Evolutionary conservation across 2,797 vertebrate species (phyloP).

Genomic region (Vespertilio murinus): DNA sequence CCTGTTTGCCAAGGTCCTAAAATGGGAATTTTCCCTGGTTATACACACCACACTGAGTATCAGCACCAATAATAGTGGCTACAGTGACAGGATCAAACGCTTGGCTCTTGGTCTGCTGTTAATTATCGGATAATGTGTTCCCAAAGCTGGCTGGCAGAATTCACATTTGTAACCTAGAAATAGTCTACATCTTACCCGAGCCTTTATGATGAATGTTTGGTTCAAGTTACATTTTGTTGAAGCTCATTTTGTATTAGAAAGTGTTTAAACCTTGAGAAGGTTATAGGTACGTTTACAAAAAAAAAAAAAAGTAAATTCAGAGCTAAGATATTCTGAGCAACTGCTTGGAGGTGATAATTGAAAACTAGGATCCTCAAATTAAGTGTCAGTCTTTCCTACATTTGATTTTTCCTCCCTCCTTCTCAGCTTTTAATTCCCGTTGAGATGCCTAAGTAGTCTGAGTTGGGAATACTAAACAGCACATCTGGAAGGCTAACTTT

Average conservation of each 20-base stretch:
- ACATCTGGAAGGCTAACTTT: background rate
- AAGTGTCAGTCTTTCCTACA: background rate
- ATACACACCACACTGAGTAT: background rate
- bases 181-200: background rate
- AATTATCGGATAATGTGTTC: background rate
- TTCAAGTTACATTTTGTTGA: background rate
- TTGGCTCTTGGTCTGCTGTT: background rate
- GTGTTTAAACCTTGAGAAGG: background rate
- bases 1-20: conserved; percentile 48
- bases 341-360: background rate
- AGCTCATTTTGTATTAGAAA: background rate
- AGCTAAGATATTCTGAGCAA: background rate
- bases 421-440: background rate
- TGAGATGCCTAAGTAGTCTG: background rate
- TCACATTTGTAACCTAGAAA: background rate
- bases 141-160: background rate
- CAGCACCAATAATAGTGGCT: background rate
- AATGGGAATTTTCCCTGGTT: conserved; percentile 29
- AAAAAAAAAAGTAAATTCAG: background rate
- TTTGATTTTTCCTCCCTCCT: background rate
- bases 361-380: background rate
- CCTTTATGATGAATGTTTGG: background rate
- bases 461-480: background rate
- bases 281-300: background rate
- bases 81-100: background rate